Evolutionary conservation across 2,888 invertebrate genomes (phyloP).

Genomic region (Dorcus parallelipipedus): DNA sequence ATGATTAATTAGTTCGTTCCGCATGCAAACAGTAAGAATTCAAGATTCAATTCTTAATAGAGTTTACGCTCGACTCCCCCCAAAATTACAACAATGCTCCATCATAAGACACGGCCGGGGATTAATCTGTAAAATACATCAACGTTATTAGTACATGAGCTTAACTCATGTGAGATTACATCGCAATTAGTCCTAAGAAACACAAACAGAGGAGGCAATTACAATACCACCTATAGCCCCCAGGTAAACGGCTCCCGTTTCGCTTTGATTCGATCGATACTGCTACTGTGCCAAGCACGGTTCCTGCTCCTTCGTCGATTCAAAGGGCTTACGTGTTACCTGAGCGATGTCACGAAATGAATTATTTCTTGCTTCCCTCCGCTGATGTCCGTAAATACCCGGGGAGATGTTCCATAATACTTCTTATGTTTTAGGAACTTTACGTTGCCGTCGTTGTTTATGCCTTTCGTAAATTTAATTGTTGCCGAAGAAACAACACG

Average conservation of each 20-base stretch:
- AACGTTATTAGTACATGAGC: conserved; percentile 17
- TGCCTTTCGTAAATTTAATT: too few relatives aligned
- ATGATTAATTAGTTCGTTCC: conserved; percentile 10
- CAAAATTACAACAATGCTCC: conserved; percentile 14
- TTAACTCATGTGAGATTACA: conserved; percentile 29
- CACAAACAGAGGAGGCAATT: conserved; percentile 30
- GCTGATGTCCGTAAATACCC: too few relatives aligned
- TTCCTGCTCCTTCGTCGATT: conserved; percentile 6
- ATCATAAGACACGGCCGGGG: conserved; percentile 14
- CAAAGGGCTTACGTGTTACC: conserved; percentile 17
- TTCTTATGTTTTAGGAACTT: too few relatives aligned
- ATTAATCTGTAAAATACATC: conserved; percentile 15
- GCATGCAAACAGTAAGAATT: background rate
- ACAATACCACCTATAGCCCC: conserved; percentile 17
- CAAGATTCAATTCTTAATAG: background rate
- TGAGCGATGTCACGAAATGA: conserved; percentile 15
- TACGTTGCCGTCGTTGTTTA: too few relatives aligned
- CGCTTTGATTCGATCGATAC: conserved; percentile 29
- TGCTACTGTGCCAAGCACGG: conserved; percentile 27
- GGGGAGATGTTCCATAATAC: too few relatives aligned
- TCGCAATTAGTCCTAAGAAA: conserved; percentile 29
- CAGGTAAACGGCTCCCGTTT: conserved; percentile 21
- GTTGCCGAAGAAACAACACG: too few relatives aligned
- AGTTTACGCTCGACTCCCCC: conserved; percentile 7
- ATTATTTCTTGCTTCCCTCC: background rate